Conservation (phyloP, 2,113 vertebrate genomes). For the Mus pahari region DNA sequence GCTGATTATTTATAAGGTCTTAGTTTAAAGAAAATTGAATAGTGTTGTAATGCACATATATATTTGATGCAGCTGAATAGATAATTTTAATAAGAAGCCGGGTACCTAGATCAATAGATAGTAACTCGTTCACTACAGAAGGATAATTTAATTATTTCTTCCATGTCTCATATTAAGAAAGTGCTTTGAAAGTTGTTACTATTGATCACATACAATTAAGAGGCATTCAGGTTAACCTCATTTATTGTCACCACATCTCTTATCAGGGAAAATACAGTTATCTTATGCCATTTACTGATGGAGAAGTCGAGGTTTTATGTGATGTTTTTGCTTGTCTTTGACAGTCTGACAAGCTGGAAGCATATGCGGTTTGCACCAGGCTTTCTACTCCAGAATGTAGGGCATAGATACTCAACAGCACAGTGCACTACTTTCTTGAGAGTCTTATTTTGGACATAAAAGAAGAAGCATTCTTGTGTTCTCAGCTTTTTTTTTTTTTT, state of each 20-base stretch:
- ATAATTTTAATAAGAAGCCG: slow-evolving; percentile 56
- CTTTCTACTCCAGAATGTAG: neutral
- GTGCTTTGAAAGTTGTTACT: slow-evolving; percentile 66
- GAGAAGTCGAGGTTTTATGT: slow-evolving; percentile 14
- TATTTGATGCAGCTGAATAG: slow-evolving; percentile 4
- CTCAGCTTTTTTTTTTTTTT: neutral
- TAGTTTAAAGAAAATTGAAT: slow-evolving; percentile 66
- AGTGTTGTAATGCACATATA: slow-evolving; percentile 38
- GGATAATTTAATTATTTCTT: slow-evolving; percentile 61
- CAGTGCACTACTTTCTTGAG: slow-evolving; percentile 8
- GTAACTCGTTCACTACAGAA: slow-evolving; percentile 27
- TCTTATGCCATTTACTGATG: slow-evolving; percentile 16
- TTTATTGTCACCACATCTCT: neutral
- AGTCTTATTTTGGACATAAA: slow-evolving; percentile 23
- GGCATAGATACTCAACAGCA: neutral
- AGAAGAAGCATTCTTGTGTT: neutral
- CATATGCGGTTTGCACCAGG: neutral
- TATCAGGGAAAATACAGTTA: neutral
- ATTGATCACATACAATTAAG: slow-evolving; percentile 56
- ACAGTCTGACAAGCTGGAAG: neutral
- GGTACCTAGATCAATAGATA: slow-evolving; percentile 45
- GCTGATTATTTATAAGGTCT: slow-evolving; percentile 16
- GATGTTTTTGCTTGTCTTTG: neutral
- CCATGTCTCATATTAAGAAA: slow-evolving; percentile 60
- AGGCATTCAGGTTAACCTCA: slow-evolving; percentile 24